Conservation (phyloP, 2,797 vertebrate species). For the Neosalanx taihuensis region DNA sequence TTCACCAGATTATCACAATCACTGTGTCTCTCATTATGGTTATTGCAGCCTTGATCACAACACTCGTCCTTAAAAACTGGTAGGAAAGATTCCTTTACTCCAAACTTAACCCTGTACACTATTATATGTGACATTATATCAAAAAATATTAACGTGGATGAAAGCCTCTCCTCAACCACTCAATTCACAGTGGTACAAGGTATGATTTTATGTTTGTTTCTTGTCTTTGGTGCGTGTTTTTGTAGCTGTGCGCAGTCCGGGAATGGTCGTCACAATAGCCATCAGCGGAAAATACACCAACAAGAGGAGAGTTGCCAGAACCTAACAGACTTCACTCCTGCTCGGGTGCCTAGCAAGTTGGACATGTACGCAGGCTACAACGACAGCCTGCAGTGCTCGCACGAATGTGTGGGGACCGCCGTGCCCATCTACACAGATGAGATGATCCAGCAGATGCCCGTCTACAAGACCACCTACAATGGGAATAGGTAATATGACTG, state of each 20-base stretch:
- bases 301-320: slow-evolving; percentile 99
- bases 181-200: slow-evolving; percentile 58
- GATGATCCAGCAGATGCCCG: slow-evolving; percentile 86
- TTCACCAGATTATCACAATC: slow-evolving; percentile 99
- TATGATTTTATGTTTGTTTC: slow-evolving; percentile 82
- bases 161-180: neutral
- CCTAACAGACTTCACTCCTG: slow-evolving; percentile 93
- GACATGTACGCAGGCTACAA: slow-evolving; percentile 99
- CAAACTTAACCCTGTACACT: slow-evolving; percentile 4
- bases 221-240: slow-evolving; percentile 83
- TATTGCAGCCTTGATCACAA: slow-evolving; percentile 98
- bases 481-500: slow-evolving; percentile 84
- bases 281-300: slow-evolving; percentile 96
- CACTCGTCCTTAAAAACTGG: slow-evolving; percentile 99
- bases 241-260: slow-evolving; percentile 94
- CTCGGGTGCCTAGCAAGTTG: slow-evolving; percentile 91
- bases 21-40: slow-evolving; percentile 99
- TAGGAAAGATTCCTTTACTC: slow-evolving; percentile 85
- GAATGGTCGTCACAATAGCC: slow-evolving; percentile 89
- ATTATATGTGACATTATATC: neutral
- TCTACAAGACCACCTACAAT: slow-evolving; percentile 93
- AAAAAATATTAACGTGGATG: neutral
- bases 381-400: slow-evolving; percentile 95
- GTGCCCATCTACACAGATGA: slow-evolving; percentile 91
- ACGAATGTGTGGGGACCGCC: slow-evolving; percentile 90